Conservation (phyloP, 37 sponge, comb jelly and placozoan species). For the Chondrosia reniformis region DNA sequence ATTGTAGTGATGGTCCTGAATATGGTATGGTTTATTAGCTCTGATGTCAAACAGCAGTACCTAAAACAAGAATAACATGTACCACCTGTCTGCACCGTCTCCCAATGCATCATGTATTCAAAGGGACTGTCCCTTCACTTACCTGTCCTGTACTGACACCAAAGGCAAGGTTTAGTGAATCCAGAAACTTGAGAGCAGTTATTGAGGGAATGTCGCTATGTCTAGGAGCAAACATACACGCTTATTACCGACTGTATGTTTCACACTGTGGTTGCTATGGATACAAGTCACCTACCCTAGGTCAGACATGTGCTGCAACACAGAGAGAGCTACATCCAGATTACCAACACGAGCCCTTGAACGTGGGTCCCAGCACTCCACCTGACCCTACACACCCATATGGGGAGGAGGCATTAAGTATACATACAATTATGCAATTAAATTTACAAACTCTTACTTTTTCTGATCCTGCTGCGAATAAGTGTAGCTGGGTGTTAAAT, state of each 20-base stretch:
- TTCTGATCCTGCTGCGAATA: slow-evolving; percentile 82
- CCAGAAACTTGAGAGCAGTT: slow-evolving; percentile 69
- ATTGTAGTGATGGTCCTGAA: slow-evolving; percentile 88
- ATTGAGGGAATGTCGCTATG: slow-evolving; percentile 27
- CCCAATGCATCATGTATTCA: neutral
- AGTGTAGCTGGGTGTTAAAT: slow-evolving; percentile 72
- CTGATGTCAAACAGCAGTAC: slow-evolving; percentile 90
- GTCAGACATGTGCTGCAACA: neutral
- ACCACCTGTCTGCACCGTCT: neutral
- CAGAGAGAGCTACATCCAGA: slow-evolving; percentile 40
- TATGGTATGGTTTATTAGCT: slow-evolving; percentile 50
- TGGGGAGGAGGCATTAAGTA: neutral
- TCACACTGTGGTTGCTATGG: neutral
- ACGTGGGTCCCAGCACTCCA: slow-evolving; percentile 98
- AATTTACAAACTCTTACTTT: slow-evolving; percentile 39
- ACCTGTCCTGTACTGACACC: slow-evolving; percentile 86
- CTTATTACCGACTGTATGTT: neutral
- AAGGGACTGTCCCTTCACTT: no score
- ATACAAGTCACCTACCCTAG: neutral
- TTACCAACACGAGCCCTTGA: slow-evolving; percentile 55
- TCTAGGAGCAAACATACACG: neutral
- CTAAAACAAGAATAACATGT: slow-evolving; percentile 25
- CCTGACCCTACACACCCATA: slow-evolving; percentile 61
- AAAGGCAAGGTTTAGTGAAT: slow-evolving; percentile 77
- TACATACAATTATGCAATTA: neutral